Conservation (phyloP, 2,888 invertebrate species). For the Papilio protenor region DNA sequence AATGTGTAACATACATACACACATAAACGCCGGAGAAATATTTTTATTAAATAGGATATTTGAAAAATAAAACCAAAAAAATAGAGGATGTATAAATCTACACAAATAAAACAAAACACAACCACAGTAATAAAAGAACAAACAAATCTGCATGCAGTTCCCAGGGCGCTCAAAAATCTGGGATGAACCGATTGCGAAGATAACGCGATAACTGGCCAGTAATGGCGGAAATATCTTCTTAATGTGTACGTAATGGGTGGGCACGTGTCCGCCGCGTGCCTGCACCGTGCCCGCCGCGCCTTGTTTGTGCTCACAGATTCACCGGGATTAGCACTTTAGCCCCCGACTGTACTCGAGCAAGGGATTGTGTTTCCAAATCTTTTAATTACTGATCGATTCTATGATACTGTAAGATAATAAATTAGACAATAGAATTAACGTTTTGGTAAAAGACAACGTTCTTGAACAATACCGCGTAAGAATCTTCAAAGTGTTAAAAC, state of each 20-base stretch:
- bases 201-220: slow-evolving; percentile 77
- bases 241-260: slow-evolving; percentile 74
- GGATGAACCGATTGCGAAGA: slow-evolving; percentile 68
- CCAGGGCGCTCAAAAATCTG: slow-evolving; percentile 69
- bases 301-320: slow-evolving; percentile 68
- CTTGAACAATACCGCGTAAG: neutral
- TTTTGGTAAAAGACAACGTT: neutral
- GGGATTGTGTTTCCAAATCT: slow-evolving; percentile 55
- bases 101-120: neutral
- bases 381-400: slow-evolving; percentile 80
- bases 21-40: neutral
- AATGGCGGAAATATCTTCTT: slow-evolving; percentile 76
- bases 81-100: neutral
- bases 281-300: slow-evolving; percentile 61
- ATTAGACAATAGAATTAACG: slow-evolving; percentile 71
- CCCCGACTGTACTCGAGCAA: slow-evolving; percentile 57
- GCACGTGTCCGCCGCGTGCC: slow-evolving; percentile 70
- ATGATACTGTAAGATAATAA: slow-evolving; percentile 67
- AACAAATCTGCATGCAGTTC: slow-evolving; percentile 54
- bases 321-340: slow-evolving; percentile 79
- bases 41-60: neutral
- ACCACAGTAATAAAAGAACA: neutral
- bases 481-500: neutral
- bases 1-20: neutral
- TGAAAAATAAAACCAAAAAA: neutral